A percentile compares a stretch with the other conserved stretches of the same genome.
These are phyloP conservation scores for Oopsacas minuta DNA, from an alignment of 37 sponge, comb jelly and placozoan genomes.

Conservation along the genomic window DNA sequence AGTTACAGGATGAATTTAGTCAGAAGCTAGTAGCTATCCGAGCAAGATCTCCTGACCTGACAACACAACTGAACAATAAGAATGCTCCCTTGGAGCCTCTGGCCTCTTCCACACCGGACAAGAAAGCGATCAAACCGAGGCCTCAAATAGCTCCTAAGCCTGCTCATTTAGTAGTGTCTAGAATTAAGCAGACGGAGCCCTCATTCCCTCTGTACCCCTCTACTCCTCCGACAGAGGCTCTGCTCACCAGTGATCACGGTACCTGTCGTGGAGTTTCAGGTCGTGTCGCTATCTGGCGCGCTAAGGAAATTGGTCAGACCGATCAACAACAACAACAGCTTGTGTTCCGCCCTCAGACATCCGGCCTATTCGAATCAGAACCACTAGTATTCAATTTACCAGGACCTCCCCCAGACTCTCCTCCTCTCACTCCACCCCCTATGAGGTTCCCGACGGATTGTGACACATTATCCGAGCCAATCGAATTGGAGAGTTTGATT, in stretches of 20 bases:
- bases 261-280: not conserved
- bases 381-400: not conserved
- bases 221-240: not conserved
- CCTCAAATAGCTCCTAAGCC: not conserved
- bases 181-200: not conserved
- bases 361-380: not conserved
- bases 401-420: not conserved
- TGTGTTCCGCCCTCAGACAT: not conserved
- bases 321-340: not conserved
- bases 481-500: not conserved
- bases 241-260: not conserved
- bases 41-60: not conserved
- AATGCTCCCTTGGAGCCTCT: not conserved
- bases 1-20: not conserved
- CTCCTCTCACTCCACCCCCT: not conserved
- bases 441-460: not conserved
- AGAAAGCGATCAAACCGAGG: not conserved
- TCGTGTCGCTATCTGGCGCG: not conserved
- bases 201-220: not conserved
- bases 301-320: not conserved
- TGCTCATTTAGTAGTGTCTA: not conserved
- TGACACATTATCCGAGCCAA: not conserved
- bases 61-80: not conserved
- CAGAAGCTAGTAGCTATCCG: not conserved
- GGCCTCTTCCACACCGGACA: constrained; percentile 5